Percentiles rank a stretch among this genome's conserved stretches.
Evolutionary conservation across 2,888 invertebrate species (phyloP).

Genomic region (Thecocarcelia acutangulata): DNA sequence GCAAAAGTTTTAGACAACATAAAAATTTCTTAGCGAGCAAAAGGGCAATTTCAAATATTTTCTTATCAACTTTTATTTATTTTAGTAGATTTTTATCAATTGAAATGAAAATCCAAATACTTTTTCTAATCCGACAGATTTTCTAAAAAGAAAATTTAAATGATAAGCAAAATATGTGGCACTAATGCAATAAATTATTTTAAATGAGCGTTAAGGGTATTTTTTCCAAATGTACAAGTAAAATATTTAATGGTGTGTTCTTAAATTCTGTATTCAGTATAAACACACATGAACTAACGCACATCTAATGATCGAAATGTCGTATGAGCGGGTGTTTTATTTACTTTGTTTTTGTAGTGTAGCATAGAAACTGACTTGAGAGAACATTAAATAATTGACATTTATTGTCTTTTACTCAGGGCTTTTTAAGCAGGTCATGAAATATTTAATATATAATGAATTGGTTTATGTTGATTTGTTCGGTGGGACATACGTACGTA

Average conservation of each 20-base stretch:
- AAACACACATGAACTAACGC: background rate
- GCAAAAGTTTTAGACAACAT: slow-evolving; percentile 19
- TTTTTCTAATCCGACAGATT: slow-evolving; percentile 4
- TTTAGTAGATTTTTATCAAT: slow-evolving; percentile 46
- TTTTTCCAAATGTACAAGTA: slow-evolving; percentile 26
- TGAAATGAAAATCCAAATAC: slow-evolving; percentile 55
- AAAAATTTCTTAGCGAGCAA: slow-evolving; percentile 27
- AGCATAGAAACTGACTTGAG: slow-evolving; percentile 12
- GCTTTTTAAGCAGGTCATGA: slow-evolving; percentile 57
- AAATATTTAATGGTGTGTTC: slow-evolving; percentile 41
- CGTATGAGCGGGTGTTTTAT: slow-evolving; percentile 49
- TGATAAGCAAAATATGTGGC: slow-evolving; percentile 74
- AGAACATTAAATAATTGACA: slow-evolving; percentile 66
- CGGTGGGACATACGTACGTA: too few relatives aligned
- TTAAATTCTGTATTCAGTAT: background rate
- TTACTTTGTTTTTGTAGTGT: slow-evolving; percentile 15
- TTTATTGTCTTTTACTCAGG: slow-evolving; percentile 63
- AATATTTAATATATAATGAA: slow-evolving; percentile 49
- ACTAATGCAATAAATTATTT: slow-evolving; percentile 79
- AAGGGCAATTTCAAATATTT: slow-evolving; percentile 35
- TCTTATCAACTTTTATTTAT: slow-evolving; percentile 46
- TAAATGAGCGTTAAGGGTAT: slow-evolving; percentile 78
- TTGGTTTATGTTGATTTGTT: background rate
- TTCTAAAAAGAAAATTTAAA: slow-evolving; percentile 18
- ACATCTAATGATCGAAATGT: slow-evolving; percentile 21